phyloP scores from a whole-genome alignment of 2,797 vertebrate genomes.

The Myoxocephalus aenaeus region DNA sequence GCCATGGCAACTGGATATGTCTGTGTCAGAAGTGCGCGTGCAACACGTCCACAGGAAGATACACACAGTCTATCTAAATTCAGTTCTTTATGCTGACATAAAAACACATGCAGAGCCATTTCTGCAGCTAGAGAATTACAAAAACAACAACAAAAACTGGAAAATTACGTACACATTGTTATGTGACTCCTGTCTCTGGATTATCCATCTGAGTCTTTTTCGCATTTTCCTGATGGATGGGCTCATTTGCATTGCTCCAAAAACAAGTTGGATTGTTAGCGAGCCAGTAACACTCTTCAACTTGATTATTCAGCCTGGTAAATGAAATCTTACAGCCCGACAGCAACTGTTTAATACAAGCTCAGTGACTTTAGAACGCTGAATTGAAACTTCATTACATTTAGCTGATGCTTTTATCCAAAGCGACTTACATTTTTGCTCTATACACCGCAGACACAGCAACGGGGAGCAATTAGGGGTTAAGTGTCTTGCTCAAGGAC shows the following conservation, averaged over 20 bases:
- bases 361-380: neutral
- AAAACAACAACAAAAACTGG: neutral
- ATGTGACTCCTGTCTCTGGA: slow-evolving; percentile 31
- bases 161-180: slow-evolving; percentile 21
- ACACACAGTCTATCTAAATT: slow-evolving; percentile 13
- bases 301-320: slow-evolving; percentile 18
- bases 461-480: too few species aligned
- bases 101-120: neutral
- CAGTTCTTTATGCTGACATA: neutral
- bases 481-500: too few species aligned
- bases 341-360: neutral
- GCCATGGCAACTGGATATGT: slow-evolving; percentile 59
- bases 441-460: too few species aligned
- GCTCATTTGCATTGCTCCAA: slow-evolving; percentile 38
- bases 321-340: slow-evolving; percentile 3
- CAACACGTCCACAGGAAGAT: neutral
- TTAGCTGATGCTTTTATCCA: too few species aligned
- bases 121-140: neutral
- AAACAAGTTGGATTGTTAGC: slow-evolving; percentile 22
- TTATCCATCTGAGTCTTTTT: slow-evolving; percentile 28
- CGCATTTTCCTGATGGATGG: slow-evolving; percentile 42
- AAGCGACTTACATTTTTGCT: too few species aligned
- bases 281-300: slow-evolving; percentile 14
- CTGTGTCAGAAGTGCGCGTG: neutral
- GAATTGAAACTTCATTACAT: neutral